Evolutionary conservation across 2,797 vertebrate species (phyloP), one percentile per base, ranked within the genome.

Genomic region (Phoxinus dragarum): DNA sequence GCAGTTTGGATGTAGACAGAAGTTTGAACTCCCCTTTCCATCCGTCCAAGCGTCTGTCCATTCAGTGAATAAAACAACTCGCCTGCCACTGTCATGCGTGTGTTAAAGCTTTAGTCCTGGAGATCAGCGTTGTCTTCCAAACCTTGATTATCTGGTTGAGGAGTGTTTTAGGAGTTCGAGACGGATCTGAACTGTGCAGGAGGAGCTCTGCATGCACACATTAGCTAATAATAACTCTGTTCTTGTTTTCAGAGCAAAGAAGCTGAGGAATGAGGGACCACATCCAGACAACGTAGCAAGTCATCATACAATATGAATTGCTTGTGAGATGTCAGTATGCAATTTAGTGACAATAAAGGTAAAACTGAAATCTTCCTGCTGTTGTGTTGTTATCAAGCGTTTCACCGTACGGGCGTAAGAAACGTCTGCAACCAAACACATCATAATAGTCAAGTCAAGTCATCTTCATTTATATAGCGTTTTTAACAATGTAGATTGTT

Each of bases 191-290:
- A 52, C 17, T 6, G 9, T 16, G 27, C 61, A 66, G 16, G 17
- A 23, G 21, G 31, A 74, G 27, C 71, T 49, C 12, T 10, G 14
- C 73, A 23, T 36, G 8, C 10, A 52, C 5, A 6, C 5, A 11
- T 36, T 6, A 14, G 34, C 5, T 0, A 31, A 17, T 38, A 59
- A 16, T 16, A 9, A 44, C 16, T 44, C n/a, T 64, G 14, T 56
- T 81, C 49, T 81, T 42, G 36, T 54, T 71, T 72, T 38, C 23
- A 81, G 80, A 68, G 67, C 23, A 81, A 81, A 81, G 80, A 81
- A 81, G 67, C 36, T 0, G 52, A 6, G 5, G 80, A 81, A n/a
- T 81, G 67, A 81, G 11, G 23, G 5, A 17, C 6, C 6, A 52
- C 31, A 54, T 38, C 21, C 44, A 17, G 79, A 69, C 44, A 49